These are phyloP conservation scores for Actinernus sp. DNA, from an alignment of 92 coral and sea anemone genomes.

Conservation along the genomic window DNA sequence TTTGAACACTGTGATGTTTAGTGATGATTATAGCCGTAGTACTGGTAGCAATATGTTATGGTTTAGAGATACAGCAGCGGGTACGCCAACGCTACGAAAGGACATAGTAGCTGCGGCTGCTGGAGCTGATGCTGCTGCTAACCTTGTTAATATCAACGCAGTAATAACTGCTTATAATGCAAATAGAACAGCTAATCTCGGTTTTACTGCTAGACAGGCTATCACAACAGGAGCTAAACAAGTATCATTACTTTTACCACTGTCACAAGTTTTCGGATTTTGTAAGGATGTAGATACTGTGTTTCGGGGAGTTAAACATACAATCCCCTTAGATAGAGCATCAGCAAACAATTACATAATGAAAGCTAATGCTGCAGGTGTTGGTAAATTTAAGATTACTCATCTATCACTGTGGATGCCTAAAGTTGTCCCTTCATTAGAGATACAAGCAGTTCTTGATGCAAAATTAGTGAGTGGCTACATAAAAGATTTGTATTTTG, in stretches of 20 bases:
- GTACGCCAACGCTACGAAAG: not conserved
- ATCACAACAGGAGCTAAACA: constrained; percentile 9
- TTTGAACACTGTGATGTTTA: not conserved
- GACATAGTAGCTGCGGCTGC: not conserved
- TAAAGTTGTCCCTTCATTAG: constrained; percentile 7
- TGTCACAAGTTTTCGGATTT: not conserved
- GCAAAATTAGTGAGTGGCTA: constrained; percentile 4
- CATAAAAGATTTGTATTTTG: constrained; percentile 19
- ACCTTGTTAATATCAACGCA: not conserved
- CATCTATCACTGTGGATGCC: constrained; percentile 21
- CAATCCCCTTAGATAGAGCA: not conserved
- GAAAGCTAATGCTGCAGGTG: constrained; percentile 10
- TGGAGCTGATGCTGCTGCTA: not conserved
- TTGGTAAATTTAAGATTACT: constrained; percentile 13
- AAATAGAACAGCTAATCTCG: constrained; percentile 9
- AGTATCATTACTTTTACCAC: constrained; percentile 7
- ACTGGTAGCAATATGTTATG: not conserved
- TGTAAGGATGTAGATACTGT: constrained; percentile 1
- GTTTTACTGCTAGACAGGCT: constrained; percentile 12
- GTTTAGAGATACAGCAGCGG: constrained; percentile 5
- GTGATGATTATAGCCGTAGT: not conserved
- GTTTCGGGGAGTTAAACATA: constrained; percentile 3
- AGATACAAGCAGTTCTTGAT: constrained; percentile 8
- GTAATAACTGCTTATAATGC: not conserved
- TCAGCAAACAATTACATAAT: not conserved